These are phyloP conservation scores for Lasioglossum figueresi DNA, from an alignment of 2,888 invertebrate genomes.

Conservation along the genomic window DNA sequence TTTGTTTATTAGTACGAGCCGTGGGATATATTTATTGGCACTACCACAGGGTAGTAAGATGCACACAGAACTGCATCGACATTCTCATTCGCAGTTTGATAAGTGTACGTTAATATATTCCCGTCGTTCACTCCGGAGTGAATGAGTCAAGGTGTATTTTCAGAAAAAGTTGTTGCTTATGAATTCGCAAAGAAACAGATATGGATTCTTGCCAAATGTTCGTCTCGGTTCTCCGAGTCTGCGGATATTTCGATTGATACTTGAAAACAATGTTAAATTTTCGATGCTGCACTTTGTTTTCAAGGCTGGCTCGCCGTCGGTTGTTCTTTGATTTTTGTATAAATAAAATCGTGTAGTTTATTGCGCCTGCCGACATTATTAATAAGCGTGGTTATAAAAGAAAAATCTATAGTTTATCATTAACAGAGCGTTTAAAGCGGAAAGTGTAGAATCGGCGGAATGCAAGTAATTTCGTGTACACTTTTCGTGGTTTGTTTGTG, in stretches of 20 bases:
- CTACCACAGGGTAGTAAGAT: conserved; percentile 52
- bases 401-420: neutral
- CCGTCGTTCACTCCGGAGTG: neutral
- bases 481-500: neutral
- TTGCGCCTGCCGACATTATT: neutral
- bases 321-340: neutral
- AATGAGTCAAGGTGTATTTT: conserved; percentile 18
- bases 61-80: conserved; percentile 47
- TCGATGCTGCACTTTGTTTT: neutral
- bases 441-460: neutral
- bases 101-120: conserved; percentile 2
- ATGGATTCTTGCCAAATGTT: neutral
- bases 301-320: neutral
- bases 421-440: neutral
- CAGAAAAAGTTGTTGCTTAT: conserved; percentile 25
- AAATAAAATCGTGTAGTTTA: neutral
- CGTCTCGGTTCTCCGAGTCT: neutral
- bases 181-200: neutral
- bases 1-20: neutral
- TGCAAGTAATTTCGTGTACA: neutral
- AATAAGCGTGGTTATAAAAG: neutral
- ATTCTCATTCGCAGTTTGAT: neutral
- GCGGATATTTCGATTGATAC: neutral
- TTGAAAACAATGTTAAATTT: neutral
- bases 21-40: conserved; percentile 39